These are phyloP conservation scores for Pentamera pediparva DNA, from an alignment of 53 echinoderm and acorn worm genomes.

Conservation along the genomic window DNA sequence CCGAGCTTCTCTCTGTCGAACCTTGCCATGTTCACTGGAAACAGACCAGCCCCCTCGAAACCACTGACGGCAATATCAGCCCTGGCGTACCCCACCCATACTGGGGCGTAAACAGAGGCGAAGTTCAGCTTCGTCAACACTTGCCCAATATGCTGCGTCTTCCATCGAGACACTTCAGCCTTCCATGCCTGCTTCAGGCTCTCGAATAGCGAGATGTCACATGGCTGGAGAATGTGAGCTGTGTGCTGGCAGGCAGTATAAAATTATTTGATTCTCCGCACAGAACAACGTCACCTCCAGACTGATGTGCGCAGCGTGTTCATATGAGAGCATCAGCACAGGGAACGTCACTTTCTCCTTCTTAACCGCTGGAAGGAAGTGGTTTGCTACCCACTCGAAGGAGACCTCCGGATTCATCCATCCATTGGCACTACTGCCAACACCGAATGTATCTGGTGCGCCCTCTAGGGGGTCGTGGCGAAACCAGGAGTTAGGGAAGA, in stretches of 20 bases:
- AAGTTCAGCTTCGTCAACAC: constrained; percentile 20
- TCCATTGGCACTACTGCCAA: constrained; percentile 2
- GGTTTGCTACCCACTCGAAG: not conserved
- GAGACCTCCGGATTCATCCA: constrained; percentile 27
- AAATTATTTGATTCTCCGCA: constrained; percentile 11
- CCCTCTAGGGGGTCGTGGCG: not conserved
- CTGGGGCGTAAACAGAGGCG: constrained; percentile 8
- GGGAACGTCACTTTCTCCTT: not conserved
- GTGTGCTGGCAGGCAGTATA: constrained; percentile 46
- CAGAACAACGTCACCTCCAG: constrained; percentile 32
- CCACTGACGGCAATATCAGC: not conserved
- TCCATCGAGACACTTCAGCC: constrained; percentile 3
- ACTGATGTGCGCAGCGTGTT: constrained; percentile 23
- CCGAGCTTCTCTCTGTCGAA: not conserved
- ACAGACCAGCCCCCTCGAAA: not conserved
- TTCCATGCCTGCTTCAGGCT: constrained; percentile 33
- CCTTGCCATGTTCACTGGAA: not conserved
- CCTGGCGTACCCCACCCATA: not conserved
- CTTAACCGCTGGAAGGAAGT: constrained; percentile 16
- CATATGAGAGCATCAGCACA: constrained; percentile 36
- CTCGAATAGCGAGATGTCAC: constrained; percentile 39
- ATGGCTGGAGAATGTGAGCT: constrained; percentile 50
- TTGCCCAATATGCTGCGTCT: constrained; percentile 23
- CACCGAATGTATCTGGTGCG: not conserved
- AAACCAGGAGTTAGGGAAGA: not conserved